phyloP scores from a whole-genome alignment of 92 coral and sea anemone genomes.

The Parazoanthus darwini region DNA sequence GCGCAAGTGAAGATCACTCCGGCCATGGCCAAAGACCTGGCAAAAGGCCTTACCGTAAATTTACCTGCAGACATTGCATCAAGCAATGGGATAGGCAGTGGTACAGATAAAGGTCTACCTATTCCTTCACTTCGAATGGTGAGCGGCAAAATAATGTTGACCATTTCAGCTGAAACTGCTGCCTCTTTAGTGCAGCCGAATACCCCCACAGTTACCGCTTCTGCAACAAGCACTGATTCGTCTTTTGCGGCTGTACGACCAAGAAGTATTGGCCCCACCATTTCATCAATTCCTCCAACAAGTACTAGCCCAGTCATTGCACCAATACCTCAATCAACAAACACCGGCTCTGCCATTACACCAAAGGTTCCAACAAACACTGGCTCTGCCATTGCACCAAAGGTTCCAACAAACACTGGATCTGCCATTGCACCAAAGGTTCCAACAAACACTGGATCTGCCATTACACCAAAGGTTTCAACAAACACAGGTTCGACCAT shows the following conservation, averaged over 20 bases:
- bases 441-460: no score
- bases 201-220: not conserved
- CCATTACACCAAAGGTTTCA: no score
- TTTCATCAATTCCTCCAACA: not conserved
- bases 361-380: not conserved
- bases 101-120: not conserved
- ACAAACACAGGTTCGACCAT: no score
- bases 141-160: slow-evolving; percentile 25
- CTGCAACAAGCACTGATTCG: not conserved
- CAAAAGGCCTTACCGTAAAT: slow-evolving; percentile 19
- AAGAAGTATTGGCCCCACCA: not conserved
- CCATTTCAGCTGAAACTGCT: slow-evolving; percentile 10
- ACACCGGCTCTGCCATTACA: not conserved
- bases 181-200: not conserved
- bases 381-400: no score
- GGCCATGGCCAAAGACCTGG: slow-evolving; percentile 13
- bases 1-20: slow-evolving; percentile 19
- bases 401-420: not conserved
- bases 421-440: no score
- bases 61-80: slow-evolving; percentile 23
- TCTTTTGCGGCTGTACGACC: not conserved
- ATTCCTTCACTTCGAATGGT: slow-evolving; percentile 10
- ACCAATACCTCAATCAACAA: not conserved
- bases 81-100: not conserved
- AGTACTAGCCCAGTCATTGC: not conserved